phyloP scores from a whole-genome alignment of 2,888 invertebrate genomes.

The Megamerina dolium region DNA sequence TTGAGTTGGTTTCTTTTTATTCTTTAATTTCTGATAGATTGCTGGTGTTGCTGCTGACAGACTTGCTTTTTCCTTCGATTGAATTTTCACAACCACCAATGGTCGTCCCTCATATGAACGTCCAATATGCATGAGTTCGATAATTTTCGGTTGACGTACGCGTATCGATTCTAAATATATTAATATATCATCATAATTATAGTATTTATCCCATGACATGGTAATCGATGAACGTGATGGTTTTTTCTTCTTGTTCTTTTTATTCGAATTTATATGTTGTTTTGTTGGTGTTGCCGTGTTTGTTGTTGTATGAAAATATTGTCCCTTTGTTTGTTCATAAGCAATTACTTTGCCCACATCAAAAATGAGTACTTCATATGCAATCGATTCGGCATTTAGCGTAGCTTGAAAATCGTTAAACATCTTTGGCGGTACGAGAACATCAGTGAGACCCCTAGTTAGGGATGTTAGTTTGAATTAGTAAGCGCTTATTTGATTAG shows the following conservation, averaged over 20 bases:
- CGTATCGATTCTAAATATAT: constrained; percentile 65
- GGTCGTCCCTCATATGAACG: constrained; percentile 67
- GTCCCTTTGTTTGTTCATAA: constrained; percentile 59
- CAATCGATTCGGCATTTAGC: constrained; percentile 57
- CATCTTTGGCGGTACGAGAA: constrained; percentile 66
- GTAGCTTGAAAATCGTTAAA: constrained; percentile 46
- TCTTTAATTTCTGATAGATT: constrained; percentile 34
- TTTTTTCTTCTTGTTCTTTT: constrained; percentile 10
- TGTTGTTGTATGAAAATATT: constrained; percentile 41
- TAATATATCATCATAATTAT: constrained; percentile 64
- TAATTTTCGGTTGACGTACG: constrained; percentile 58
- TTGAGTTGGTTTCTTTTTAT: constrained; percentile 51
- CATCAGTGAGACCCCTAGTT: constrained; percentile 56
- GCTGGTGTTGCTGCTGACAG: constrained; percentile 28
- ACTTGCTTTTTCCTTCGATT: constrained; percentile 42
- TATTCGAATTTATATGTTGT: constrained; percentile 9
- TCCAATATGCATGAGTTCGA: constrained; percentile 66
- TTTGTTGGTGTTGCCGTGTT: no score
- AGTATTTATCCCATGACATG: constrained; percentile 65
- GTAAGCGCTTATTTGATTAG: no score
- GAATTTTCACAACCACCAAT: constrained; percentile 64
- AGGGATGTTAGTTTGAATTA: no score
- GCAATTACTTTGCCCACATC: constrained; percentile 70
- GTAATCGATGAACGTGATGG: constrained; percentile 38
- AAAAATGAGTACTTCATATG: constrained; percentile 62